A percentile compares a stretch with the other conserved stretches of the same genome.
Conservation (phyloP, 2,797 vertebrate species). For the Lycodopsis pacificus region DNA sequence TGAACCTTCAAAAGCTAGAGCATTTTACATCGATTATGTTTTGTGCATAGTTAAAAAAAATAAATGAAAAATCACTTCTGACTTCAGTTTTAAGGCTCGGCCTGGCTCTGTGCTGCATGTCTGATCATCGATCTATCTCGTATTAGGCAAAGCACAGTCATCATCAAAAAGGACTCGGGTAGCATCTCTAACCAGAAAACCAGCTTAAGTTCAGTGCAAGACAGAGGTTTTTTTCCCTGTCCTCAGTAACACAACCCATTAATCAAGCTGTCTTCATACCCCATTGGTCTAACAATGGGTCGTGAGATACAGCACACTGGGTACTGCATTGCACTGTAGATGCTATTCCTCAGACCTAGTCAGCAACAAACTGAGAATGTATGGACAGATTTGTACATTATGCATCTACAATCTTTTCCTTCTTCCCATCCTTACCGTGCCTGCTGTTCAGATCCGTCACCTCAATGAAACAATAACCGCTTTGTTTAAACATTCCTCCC, state of each 20-base stretch:
- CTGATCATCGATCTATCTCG: constrained; percentile 10
- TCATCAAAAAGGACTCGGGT: not conserved
- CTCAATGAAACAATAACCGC: not conserved
- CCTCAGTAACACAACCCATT: constrained; percentile 11
- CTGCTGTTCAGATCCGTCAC: not conserved
- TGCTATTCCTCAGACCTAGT: not conserved
- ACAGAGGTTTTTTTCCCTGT: constrained; percentile 6
- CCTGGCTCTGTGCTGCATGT: not conserved
- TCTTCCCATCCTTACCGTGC: not conserved
- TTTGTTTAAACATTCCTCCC: not conserved
- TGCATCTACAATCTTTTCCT: not conserved
- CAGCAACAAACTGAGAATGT: not conserved
- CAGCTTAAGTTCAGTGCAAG: not conserved
- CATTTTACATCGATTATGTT: not conserved
- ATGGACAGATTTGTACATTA: not conserved
- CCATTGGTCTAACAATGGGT: constrained; percentile 12
- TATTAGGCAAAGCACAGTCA: not conserved
- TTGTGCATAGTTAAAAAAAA: not conserved
- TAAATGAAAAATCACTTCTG: not conserved
- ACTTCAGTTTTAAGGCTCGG: constrained; percentile 8
- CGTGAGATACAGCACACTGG: constrained; percentile 2
- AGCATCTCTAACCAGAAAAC: constrained; percentile 19
- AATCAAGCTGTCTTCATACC: constrained; percentile 31
- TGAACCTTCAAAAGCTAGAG: not conserved
- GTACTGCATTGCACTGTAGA: constrained; percentile 11